Conservation (phyloP, 1,140 invertebrate genomes). For the Bicyclus anynana region DNA sequence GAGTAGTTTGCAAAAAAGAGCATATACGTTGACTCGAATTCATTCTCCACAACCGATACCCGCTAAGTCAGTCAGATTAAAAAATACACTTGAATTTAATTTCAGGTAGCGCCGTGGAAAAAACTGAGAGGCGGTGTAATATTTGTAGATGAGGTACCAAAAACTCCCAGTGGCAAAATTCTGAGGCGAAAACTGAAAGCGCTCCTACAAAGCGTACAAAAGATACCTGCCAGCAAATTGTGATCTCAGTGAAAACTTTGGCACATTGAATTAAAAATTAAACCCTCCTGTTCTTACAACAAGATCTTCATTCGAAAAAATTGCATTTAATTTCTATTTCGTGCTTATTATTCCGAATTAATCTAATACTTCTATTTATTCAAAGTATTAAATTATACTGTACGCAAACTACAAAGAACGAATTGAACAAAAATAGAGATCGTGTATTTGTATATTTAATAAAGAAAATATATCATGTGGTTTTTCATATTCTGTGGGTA, state of each 20-base stretch:
- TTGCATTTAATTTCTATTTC: neutral
- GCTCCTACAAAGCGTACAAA: slow-evolving; percentile 33
- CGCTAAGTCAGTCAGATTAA: too few species aligned
- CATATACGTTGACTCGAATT: neutral
- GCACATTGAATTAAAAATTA: slow-evolving; percentile 13
- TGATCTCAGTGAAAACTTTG: slow-evolving; percentile 17
- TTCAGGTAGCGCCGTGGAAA: slow-evolving; percentile 70
- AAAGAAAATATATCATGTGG: too few species aligned
- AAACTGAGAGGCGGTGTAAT: slow-evolving; percentile 77
- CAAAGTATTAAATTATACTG: too few species aligned
- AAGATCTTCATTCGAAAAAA: neutral
- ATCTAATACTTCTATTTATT: too few species aligned
- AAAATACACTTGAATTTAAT: slow-evolving; percentile 6
- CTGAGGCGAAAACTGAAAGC: slow-evolving; percentile 78
- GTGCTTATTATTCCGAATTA: neutral
- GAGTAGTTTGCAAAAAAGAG: too few species aligned
- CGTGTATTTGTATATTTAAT: too few species aligned
- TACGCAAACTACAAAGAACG: too few species aligned
- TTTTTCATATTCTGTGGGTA: too few species aligned
- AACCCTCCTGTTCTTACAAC: neutral
- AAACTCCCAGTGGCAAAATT: slow-evolving; percentile 79
- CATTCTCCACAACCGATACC: neutral
- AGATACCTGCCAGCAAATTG: slow-evolving; percentile 37
- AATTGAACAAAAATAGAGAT: too few species aligned
- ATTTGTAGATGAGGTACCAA: slow-evolving; percentile 81